Percentiles rank a stretch among this genome's conserved stretches.
phyloP scores from a whole-genome alignment of 2,113 vertebrate species.

The Pica pica region DNA sequence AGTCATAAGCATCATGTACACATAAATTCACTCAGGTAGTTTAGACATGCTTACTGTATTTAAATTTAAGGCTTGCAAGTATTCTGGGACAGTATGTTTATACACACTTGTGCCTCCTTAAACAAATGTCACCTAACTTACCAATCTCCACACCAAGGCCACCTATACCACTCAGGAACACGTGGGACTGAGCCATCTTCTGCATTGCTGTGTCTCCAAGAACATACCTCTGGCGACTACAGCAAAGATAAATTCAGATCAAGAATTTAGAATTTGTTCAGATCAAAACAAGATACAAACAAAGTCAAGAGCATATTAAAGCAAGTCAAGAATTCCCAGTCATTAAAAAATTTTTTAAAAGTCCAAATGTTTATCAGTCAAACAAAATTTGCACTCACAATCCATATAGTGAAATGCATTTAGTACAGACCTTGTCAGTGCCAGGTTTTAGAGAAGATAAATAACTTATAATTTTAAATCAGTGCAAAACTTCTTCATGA shows the following conservation, averaged over 20 bases:
- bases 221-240: slow-evolving; percentile 95
- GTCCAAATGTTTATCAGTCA: background rate
- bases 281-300: background rate
- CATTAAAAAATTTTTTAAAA: background rate
- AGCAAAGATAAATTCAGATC: slow-evolving; percentile 15
- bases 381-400: background rate
- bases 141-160: slow-evolving; percentile 95
- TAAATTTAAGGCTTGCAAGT: background rate
- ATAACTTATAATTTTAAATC: background rate
- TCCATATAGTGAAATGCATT: background rate
- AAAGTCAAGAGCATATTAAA: background rate
- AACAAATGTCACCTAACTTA: slow-evolving; percentile 50
- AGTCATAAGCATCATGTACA: accelerated
- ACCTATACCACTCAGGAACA: slow-evolving; percentile 94
- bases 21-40: background rate
- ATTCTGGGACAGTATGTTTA: background rate
- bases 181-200: slow-evolving; percentile 94
- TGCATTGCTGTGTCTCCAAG: slow-evolving; percentile 97
- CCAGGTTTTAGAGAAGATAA: background rate
- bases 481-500: background rate
- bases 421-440: background rate
- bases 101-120: background rate
- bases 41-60: background rate
- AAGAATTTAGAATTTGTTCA: no score
- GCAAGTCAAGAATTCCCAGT: background rate